Conservation (phyloP, 1,140 invertebrate genomes). For the Ceratoteleas bidentatus region DNA sequence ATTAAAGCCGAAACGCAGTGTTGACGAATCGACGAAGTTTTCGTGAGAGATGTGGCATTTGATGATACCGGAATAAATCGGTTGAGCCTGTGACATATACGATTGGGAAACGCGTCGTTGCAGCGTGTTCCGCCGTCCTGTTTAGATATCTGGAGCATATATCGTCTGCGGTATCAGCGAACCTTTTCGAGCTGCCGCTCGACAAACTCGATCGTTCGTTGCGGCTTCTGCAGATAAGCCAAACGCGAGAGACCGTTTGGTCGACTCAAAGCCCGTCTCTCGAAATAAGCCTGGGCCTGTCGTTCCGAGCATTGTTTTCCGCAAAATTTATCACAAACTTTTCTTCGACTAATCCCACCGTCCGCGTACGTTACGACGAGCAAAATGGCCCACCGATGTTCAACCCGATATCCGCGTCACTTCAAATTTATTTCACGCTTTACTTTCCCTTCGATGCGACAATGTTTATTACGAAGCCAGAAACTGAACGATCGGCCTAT, state of each 20-base stretch:
- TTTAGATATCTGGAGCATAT: slow-evolving; percentile 65
- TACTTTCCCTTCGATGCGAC: background rate
- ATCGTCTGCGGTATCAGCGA: slow-evolving; percentile 66
- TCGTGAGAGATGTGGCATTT: slow-evolving; percentile 54
- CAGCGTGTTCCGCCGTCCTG: slow-evolving; percentile 58
- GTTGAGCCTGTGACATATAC: slow-evolving; percentile 58
- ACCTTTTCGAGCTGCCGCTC: slow-evolving; percentile 60
- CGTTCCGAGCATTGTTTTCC: slow-evolving; percentile 57
- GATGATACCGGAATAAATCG: slow-evolving; percentile 62
- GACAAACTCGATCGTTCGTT: slow-evolving; percentile 67
- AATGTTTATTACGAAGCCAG: background rate
- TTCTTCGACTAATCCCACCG: slow-evolving; percentile 51
- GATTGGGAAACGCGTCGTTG: slow-evolving; percentile 66
- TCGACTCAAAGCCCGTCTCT: slow-evolving; percentile 48
- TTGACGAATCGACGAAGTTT: slow-evolving; percentile 56
- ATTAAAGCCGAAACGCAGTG: slow-evolving; percentile 40
- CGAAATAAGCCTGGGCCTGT: slow-evolving; percentile 53
- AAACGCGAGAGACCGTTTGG: slow-evolving; percentile 54
- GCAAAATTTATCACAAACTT: slow-evolving; percentile 60
- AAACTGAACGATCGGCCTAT: too few relatives aligned
- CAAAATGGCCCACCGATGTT: slow-evolving; percentile 29
- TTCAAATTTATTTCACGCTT: slow-evolving; percentile 23
- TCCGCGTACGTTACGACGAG: slow-evolving; percentile 31
- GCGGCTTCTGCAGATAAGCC: slow-evolving; percentile 63
- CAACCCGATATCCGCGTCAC: slow-evolving; percentile 32